A percentile compares a stretch with the other conserved stretches of the same genome.
Conservation (phyloP, 2,888 invertebrate species). For the Antitype chi region DNA sequence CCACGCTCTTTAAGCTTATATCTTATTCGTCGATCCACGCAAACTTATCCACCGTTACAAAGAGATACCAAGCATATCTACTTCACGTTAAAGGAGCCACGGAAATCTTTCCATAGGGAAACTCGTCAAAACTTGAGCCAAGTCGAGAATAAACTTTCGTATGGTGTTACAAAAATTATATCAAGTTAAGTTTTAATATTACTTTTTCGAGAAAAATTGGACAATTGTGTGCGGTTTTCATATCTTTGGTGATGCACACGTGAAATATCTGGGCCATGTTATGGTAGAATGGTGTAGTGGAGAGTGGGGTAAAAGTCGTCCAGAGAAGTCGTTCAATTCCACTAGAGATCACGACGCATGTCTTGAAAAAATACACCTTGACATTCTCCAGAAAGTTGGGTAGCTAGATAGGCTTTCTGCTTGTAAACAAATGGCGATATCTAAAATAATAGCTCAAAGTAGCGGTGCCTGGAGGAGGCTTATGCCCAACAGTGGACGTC, state of each 20-base stretch:
- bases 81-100: slow-evolving; percentile 41
- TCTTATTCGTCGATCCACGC: slow-evolving; percentile 23
- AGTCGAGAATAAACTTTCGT: slow-evolving; percentile 44
- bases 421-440: neutral
- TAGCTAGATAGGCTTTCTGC: neutral
- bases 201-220: slow-evolving; percentile 23
- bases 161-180: slow-evolving; percentile 54
- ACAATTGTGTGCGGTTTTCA: neutral
- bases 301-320: neutral
- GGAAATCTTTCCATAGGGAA: slow-evolving; percentile 54
- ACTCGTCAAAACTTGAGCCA: slow-evolving; percentile 54
- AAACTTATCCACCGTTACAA: slow-evolving; percentile 38
- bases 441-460: neutral
- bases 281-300: neutral
- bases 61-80: slow-evolving; percentile 52
- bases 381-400: neutral
- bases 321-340: too few species aligned
- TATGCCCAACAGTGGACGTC: too few species aligned
- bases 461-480: too few species aligned
- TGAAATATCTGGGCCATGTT: too few species aligned
- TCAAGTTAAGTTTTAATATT: slow-evolving; percentile 28
- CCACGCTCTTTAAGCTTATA: slow-evolving; percentile 10
- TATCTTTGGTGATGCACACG: neutral
- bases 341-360: too few species aligned
- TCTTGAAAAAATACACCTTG: neutral